These are phyloP conservation scores for Lophotriccus pileatus DNA, from an alignment of 2,797 vertebrate genomes.

Conservation along the genomic window DNA sequence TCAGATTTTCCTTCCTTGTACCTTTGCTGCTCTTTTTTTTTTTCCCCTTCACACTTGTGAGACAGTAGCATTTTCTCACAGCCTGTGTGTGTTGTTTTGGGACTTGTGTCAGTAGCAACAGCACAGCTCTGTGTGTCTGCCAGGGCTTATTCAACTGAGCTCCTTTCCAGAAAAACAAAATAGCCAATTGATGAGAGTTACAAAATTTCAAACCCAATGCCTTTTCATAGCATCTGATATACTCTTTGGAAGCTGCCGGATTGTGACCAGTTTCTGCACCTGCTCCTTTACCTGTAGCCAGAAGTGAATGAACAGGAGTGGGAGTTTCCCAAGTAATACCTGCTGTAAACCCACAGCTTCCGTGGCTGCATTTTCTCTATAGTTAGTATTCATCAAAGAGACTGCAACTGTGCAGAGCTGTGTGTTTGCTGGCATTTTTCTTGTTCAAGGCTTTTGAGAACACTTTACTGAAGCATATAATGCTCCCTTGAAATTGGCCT, in stretches of 20 bases:
- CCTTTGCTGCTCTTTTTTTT: neutral
- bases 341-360: neutral
- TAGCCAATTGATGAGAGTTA: neutral
- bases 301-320: neutral
- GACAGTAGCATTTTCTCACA: slow-evolving; percentile 50
- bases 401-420: slow-evolving; percentile 19
- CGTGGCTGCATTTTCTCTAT: neutral
- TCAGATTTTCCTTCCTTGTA: neutral
- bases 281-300: neutral
- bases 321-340: neutral
- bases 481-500: slow-evolving; percentile 42
- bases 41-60: neutral
- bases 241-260: neutral
- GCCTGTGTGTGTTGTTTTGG: slow-evolving; percentile 21
- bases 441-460: slow-evolving; percentile 46
- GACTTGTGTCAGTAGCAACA: slow-evolving; percentile 40
- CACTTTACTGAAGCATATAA: slow-evolving; percentile 48
- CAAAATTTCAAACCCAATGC: neutral
- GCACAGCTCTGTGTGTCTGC: slow-evolving; percentile 38
- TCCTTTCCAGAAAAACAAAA: slow-evolving; percentile 43
- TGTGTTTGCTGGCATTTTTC: slow-evolving; percentile 44
- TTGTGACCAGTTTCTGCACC: neutral
- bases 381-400: slow-evolving; percentile 57
- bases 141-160: slow-evolving; percentile 6
- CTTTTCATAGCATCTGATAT: neutral